Evolutionary conservation across 2,888 invertebrate genomes (phyloP), one percentile per base, ranked within the genome.

Genomic region (Hemithea aestivaria): DNA sequence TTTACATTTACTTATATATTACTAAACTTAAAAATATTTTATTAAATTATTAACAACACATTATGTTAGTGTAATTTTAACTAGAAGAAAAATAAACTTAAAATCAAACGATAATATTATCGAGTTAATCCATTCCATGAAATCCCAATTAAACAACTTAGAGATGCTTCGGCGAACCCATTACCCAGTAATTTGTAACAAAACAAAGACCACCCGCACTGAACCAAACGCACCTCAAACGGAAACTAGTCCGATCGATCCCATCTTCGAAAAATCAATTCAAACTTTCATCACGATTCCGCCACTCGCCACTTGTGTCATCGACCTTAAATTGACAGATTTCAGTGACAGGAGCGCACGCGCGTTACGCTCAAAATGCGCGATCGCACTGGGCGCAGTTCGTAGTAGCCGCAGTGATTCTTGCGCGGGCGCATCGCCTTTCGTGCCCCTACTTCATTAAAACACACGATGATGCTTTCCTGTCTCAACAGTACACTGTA

Each of bases 401-500:
- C 27, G 31, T 6, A 5, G 21, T 33, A 27, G 24, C 6, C 29
- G 21, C 28, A 27, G 24, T 5, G 10, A 20, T 29, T 27, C 27
- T 24, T 65, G 71, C 76, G 72, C 61, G 54, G 53, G 69, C 76
- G 75, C 72, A 68, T 59, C 56, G 61, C 56, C 62, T 58, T 66
- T 72, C 81, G 75, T 80, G 82, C 62, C 63, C 62, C 62, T 57
- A 62, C 70, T 77, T 79, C 80, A 82, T 84, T 84, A 84, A 75
- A 78, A 79, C 75, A 69, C 73, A n/a, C 74, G 72, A 66, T 69
- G 73, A 73, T 82, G 74, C 81, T 82, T 84, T 79, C 83, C 83
- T 83, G 80, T 73, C 67, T 60, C 57, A 60, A 63, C 16, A 16
- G 16, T 16, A 16, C 16, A 16, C 16, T 16, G 16, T 16, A 16